Percentiles rank a stretch among this genome's conserved stretches.
phyloP scores from a whole-genome alignment of 2,113 vertebrate species.

The Hemiprocne comata region DNA sequence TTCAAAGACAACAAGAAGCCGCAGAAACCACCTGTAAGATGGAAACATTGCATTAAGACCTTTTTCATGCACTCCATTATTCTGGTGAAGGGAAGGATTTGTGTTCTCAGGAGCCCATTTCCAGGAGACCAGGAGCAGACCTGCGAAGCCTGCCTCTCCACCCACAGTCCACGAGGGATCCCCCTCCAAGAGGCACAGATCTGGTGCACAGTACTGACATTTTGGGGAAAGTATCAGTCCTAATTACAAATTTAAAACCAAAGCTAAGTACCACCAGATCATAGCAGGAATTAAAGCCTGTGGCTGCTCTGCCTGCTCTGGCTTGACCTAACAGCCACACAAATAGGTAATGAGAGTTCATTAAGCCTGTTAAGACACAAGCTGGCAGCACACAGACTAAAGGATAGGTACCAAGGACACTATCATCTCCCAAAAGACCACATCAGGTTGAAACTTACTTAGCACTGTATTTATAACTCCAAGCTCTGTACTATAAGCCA shows the following conservation, averaged over 20 bases:
- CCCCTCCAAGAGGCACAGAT: neutral
- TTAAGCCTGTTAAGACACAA: neutral
- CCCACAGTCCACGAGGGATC: neutral
- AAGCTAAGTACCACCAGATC: neutral
- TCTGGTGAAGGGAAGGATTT: neutral
- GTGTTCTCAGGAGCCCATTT: neutral
- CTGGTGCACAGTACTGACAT: neutral
- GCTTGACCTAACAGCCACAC: neutral
- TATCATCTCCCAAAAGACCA: neutral
- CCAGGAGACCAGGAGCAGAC: neutral
- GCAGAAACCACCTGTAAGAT: neutral
- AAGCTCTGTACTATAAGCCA: neutral
- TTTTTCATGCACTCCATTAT: neutral
- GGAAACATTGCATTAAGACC: neutral
- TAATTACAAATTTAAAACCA: neutral
- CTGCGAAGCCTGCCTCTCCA: no score
- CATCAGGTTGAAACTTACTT: neutral
- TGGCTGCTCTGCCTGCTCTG: neutral
- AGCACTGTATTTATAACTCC: neutral
- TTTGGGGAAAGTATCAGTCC: neutral
- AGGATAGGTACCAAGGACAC: neutral
- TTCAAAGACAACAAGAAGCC: neutral
- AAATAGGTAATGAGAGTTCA: neutral
- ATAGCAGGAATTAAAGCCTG: neutral
- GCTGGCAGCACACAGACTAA: neutral